phyloP scores from a whole-genome alignment of 2,888 invertebrate genomes.

The Mactromeris polynyma region DNA sequence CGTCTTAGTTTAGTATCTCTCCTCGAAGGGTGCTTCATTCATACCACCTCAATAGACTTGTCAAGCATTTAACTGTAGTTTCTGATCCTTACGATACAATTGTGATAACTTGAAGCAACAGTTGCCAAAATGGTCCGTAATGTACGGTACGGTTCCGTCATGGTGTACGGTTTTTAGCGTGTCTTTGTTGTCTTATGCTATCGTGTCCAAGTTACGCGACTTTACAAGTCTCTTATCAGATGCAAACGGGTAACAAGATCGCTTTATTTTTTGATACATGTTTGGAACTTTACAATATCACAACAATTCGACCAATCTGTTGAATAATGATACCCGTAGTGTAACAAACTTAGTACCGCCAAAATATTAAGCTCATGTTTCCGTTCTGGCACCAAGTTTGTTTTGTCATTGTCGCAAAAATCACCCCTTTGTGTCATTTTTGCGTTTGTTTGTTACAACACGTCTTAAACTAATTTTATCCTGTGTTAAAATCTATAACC shows the following conservation, averaged over 20 bases:
- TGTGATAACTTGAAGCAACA: slow-evolving; percentile 38
- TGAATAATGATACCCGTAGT: neutral
- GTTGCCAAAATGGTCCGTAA: slow-evolving; percentile 28
- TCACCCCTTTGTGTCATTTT: neutral
- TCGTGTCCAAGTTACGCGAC: slow-evolving; percentile 30
- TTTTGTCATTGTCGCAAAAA: slow-evolving; percentile 11
- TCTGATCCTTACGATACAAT: slow-evolving; percentile 62
- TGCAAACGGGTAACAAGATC: slow-evolving; percentile 34
- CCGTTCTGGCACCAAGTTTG: slow-evolving; percentile 29
- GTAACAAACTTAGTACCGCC: slow-evolving; percentile 1
- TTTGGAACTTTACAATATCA: slow-evolving; percentile 47
- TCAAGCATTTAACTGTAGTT: slow-evolving; percentile 57
- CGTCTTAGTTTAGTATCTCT: slow-evolving; percentile 60
- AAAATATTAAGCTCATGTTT: slow-evolving; percentile 14
- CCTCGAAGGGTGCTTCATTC: slow-evolving; percentile 47
- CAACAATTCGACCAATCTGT: slow-evolving; percentile 22
- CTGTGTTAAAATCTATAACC: neutral
- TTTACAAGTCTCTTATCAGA: slow-evolving; percentile 59
- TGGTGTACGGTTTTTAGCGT: slow-evolving; percentile 35
- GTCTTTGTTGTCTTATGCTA: slow-evolving; percentile 25
- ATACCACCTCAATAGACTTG: slow-evolving; percentile 55
- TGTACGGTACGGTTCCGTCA: slow-evolving; percentile 24
- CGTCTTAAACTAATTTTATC: neutral
- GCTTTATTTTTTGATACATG: slow-evolving; percentile 50
- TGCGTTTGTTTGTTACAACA: neutral